These are phyloP conservation scores for Neoseiulus cucumeris DNA, from an alignment of 1,140 invertebrate species.

Conservation along the genomic window DNA sequence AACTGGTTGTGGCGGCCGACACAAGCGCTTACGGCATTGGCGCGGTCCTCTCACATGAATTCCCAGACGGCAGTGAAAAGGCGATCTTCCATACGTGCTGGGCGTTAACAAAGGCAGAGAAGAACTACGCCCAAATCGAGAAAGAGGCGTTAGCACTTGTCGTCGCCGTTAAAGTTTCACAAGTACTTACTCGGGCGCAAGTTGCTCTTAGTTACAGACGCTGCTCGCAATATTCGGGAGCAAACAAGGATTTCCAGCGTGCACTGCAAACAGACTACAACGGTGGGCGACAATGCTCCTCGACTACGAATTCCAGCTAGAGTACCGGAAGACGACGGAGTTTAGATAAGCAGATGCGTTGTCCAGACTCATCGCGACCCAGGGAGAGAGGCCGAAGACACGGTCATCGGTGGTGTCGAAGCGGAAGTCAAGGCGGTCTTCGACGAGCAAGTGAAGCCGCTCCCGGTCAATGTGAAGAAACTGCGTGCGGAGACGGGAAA, in stretches of 20 bases:
- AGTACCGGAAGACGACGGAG: conserved; percentile 18
- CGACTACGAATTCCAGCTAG: conserved; percentile 25
- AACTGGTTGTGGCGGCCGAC: no score
- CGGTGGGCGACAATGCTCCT: conserved; percentile 25
- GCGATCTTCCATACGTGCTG: conserved; percentile 13
- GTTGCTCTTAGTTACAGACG: conserved; percentile 30
- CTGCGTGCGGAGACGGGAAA: background rate
- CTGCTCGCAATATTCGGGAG: conserved; percentile 27
- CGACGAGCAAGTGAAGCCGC: background rate
- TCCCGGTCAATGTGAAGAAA: background rate
- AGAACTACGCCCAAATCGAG: conserved; percentile 33
- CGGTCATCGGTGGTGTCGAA: no score
- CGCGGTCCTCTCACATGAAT: background rate
- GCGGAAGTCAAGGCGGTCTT: background rate
- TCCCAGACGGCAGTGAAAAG: background rate
- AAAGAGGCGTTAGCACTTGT: no score
- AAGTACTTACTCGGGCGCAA: conserved; percentile 29
- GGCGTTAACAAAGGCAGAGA: conserved; percentile 28
- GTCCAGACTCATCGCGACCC: background rate
- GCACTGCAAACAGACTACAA: conserved; percentile 23
- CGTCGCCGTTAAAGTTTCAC: conserved; percentile 32
- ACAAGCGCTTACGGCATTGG: background rate
- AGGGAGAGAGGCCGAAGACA: background rate
- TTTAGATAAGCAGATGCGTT: conserved; percentile 22
- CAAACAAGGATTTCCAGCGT: conserved; percentile 21